These are phyloP conservation scores for Venustaconcha ellipsiformis DNA, from an alignment of 1,140 invertebrate species.

Conservation along the genomic window DNA sequence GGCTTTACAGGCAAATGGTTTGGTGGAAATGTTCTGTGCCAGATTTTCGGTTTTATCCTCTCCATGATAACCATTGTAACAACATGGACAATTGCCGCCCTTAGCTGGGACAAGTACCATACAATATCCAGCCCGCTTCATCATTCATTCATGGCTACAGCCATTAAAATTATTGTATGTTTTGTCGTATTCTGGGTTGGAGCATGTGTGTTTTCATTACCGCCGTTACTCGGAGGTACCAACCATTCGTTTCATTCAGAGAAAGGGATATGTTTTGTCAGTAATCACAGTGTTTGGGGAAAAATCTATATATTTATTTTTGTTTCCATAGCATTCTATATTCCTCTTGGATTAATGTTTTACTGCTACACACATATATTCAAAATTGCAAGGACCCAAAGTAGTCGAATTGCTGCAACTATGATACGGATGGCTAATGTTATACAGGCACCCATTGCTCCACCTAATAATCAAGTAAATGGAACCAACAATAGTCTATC, in stretches of 20 bases:
- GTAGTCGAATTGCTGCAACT: slow-evolving; percentile 54
- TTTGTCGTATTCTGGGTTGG: slow-evolving; percentile 51
- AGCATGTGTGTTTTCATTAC: slow-evolving; percentile 26
- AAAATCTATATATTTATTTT: slow-evolving; percentile 42
- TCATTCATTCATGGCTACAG: slow-evolving; percentile 57
- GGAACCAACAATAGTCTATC: slow-evolving; percentile 35
- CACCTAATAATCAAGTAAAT: slow-evolving; percentile 7
- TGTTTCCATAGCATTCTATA: slow-evolving; percentile 37
- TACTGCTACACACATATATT: slow-evolving; percentile 60
- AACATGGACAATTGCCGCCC: slow-evolving; percentile 58
- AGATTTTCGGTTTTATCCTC: slow-evolving; percentile 47
- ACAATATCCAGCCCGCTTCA: slow-evolving; percentile 60
- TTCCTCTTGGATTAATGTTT: slow-evolving; percentile 49
- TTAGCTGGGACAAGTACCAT: slow-evolving; percentile 65
- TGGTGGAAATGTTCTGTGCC: slow-evolving; percentile 42
- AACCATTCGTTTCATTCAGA: slow-evolving; percentile 25
- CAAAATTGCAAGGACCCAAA: slow-evolving; percentile 52
- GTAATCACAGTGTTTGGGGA: slow-evolving; percentile 13
- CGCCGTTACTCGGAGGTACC: slow-evolving; percentile 18
- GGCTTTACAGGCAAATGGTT: slow-evolving; percentile 49
- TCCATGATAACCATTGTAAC: slow-evolving; percentile 42
- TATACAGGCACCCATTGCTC: slow-evolving; percentile 54
- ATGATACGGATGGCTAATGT: slow-evolving; percentile 58
- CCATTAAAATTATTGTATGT: slow-evolving; percentile 51
- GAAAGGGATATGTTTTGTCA: slow-evolving; percentile 29